These are phyloP conservation scores for Urocolius indicus DNA, from an alignment of 2,113 vertebrate genomes.

Conservation along the genomic window DNA sequence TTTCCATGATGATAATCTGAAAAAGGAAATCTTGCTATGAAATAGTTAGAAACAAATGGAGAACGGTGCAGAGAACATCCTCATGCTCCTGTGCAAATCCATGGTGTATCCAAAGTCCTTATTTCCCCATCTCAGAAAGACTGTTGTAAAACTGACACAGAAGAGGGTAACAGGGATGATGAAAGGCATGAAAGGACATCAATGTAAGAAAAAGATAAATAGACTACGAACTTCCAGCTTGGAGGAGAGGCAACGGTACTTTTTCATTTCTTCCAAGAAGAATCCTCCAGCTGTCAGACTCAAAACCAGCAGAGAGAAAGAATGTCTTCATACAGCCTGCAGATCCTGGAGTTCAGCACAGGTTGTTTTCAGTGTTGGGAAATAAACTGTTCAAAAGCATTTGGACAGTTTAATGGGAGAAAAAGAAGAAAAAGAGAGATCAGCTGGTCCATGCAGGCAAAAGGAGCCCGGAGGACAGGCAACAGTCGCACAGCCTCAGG, in stretches of 20 bases:
- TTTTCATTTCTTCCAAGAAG: neutral
- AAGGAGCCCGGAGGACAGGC: neutral
- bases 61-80: neutral
- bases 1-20: neutral
- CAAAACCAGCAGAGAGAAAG: neutral
- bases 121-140: neutral
- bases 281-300: neutral
- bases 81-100: neutral
- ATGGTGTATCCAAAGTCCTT: neutral
- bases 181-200: neutral
- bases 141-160: neutral
- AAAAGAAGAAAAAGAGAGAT: neutral
- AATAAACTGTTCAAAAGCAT: neutral
- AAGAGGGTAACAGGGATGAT: neutral
- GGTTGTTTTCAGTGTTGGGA: neutral
- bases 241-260: neutral
- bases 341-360: neutral
- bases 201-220: neutral
- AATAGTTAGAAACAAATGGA: neutral
- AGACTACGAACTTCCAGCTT: neutral
- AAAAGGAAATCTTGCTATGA: neutral
- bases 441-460: neutral
- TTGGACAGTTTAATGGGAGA: neutral
- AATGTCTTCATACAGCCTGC: neutral
- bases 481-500: neutral